Percentiles rank a stretch among this genome's conserved stretches.
phyloP scores from a whole-genome alignment of 2,888 invertebrate genomes.

The Rosalia funebris region DNA sequence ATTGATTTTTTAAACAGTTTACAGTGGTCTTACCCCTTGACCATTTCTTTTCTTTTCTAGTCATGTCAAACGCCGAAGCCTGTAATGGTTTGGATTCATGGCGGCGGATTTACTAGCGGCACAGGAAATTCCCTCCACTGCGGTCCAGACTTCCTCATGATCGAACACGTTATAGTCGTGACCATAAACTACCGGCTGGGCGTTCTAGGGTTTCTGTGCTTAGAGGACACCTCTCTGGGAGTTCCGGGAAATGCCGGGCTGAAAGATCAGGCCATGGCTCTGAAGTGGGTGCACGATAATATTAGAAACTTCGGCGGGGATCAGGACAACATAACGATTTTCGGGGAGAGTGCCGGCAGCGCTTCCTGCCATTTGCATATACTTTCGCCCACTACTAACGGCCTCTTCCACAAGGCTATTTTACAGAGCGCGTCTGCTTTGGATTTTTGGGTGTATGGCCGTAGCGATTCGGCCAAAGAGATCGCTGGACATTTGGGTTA shows the following conservation, averaged over 20 bases:
- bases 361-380: conserved; percentile 65
- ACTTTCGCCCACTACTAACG: conserved; percentile 65
- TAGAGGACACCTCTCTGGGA: conserved; percentile 63
- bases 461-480: background rate
- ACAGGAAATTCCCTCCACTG: conserved; percentile 53
- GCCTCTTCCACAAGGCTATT: conserved; percentile 41
- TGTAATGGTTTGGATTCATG: conserved; percentile 66
- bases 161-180: conserved; percentile 64
- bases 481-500: conserved; percentile 36
- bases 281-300: conserved; percentile 67
- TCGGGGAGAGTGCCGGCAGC: conserved; percentile 68
- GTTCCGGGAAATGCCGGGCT: conserved; percentile 68
- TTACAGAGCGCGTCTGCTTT: background rate
- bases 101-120: conserved; percentile 65
- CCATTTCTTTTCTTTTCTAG: no score
- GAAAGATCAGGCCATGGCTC: conserved; percentile 66
- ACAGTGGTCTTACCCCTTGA: no score
- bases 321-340: conserved; percentile 57
- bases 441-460: background rate
- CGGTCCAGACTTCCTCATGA: conserved; percentile 64
- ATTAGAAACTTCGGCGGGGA: conserved; percentile 56
- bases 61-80: conserved; percentile 31
- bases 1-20: no score
- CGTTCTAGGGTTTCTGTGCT: conserved; percentile 64
- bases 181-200: conserved; percentile 65